phyloP scores from a whole-genome alignment of 2,888 invertebrate genomes.

The Acanthoscelides obtectus region DNA sequence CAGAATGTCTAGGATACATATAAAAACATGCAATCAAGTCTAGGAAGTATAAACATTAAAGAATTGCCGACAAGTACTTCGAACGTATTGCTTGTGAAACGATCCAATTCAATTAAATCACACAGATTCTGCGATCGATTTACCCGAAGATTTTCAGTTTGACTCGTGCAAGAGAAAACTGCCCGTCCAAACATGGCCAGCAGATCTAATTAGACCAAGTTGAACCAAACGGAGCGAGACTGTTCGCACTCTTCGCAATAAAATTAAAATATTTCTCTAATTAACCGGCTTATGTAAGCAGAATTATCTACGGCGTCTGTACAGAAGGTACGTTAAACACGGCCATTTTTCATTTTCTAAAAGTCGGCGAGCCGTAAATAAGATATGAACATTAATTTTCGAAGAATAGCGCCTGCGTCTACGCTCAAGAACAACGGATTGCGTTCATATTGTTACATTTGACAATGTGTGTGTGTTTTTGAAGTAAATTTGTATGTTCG shows the following conservation, averaged over 20 bases:
- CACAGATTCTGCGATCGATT: not conserved
- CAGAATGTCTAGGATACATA: not conserved
- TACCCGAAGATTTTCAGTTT: not conserved
- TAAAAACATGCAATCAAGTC: not conserved
- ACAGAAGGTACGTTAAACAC: not conserved
- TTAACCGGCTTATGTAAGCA: slow-evolving; percentile 12
- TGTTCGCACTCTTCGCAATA: slow-evolving; percentile 30
- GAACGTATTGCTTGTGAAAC: not conserved
- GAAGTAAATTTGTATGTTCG: too few relatives aligned
- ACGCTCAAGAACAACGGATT: too few relatives aligned
- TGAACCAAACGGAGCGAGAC: slow-evolving; percentile 26
- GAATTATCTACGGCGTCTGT: not conserved
- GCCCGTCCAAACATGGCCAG: not conserved
- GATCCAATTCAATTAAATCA: not conserved
- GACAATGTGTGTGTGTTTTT: too few relatives aligned
- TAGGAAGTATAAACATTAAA: not conserved
- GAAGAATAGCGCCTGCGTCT: not conserved
- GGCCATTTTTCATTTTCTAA: not conserved
- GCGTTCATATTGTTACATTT: too few relatives aligned
- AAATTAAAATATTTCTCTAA: slow-evolving; percentile 34
- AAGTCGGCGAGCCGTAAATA: not conserved
- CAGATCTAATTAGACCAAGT: slow-evolving; percentile 17
- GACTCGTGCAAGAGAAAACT: not conserved
- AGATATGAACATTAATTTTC: not conserved
- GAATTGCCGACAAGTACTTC: not conserved